Conservation (phyloP, 1,140 invertebrate genomes). For the Bombus fervidus region DNA sequence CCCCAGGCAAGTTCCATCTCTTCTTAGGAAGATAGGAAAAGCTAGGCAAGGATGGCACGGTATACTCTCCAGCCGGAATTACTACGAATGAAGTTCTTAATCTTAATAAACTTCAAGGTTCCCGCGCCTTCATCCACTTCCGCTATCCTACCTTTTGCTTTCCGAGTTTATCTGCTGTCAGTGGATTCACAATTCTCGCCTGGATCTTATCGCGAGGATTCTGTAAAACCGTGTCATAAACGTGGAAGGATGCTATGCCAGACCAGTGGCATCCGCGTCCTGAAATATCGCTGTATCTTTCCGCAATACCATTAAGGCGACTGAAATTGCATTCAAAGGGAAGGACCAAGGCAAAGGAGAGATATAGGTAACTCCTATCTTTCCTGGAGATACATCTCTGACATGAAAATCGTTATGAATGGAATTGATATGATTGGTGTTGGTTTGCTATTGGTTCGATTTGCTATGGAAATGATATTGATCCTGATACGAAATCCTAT, state of each 20-base stretch:
- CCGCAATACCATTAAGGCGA: conserved; percentile 41
- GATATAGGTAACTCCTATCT: not conserved
- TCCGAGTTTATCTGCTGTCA: conserved; percentile 61
- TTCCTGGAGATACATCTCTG: conserved; percentile 1
- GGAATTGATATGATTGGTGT: conserved; percentile 19
- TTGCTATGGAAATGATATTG: not conserved
- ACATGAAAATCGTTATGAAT: conserved; percentile 19
- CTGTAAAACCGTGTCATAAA: conserved; percentile 54
- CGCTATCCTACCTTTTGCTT: conserved; percentile 7
- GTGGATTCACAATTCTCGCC: conserved; percentile 63
- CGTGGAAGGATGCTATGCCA: conserved; percentile 17
- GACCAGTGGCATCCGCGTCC: conserved; percentile 19
- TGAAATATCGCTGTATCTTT: conserved; percentile 56
- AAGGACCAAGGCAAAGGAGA: not conserved
- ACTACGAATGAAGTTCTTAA: conserved; percentile 78
- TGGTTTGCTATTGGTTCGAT: not conserved
- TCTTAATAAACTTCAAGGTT: conserved; percentile 78
- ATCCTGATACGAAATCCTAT: conserved; percentile 47
- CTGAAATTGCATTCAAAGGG: conserved; percentile 27
- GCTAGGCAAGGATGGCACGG: conserved; percentile 40
- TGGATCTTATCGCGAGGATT: conserved; percentile 34
- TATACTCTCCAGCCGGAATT: conserved; percentile 61
- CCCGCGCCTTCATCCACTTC: conserved; percentile 57
- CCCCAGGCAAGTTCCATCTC: conserved; percentile 19
- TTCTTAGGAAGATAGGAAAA: conserved; percentile 53